Conservation (phyloP, 1,140 invertebrate genomes). For the Magallana ariakensis region DNA sequence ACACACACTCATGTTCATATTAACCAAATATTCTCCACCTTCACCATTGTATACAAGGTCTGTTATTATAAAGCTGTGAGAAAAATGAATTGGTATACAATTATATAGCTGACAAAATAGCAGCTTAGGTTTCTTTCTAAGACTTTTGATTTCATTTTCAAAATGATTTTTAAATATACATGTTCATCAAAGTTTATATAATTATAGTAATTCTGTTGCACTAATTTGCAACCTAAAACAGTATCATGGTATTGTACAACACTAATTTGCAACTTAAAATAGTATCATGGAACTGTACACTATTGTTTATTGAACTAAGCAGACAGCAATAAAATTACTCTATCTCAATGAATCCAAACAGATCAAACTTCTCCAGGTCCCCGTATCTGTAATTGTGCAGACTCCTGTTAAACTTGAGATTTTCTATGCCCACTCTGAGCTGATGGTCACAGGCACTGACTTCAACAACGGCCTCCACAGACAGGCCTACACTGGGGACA, state of each 20-base stretch:
- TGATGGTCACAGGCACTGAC: conserved; percentile 57
- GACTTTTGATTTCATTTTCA: not conserved
- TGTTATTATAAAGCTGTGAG: conserved; percentile 22
- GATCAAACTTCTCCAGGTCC: conserved; percentile 44
- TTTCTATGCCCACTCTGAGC: conserved; percentile 53
- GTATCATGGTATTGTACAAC: too few species aligned
- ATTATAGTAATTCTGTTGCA: not conserved
- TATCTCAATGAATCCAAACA: conserved; percentile 51
- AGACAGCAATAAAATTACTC: conserved; percentile 25
- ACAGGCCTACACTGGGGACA: conserved; percentile 48
- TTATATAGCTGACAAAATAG: too few species aligned
- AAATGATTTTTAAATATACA: not conserved
- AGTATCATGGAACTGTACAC: too few species aligned
- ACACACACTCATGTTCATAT: conserved; percentile 55
- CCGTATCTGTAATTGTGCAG: conserved; percentile 56
- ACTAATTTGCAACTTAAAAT: too few species aligned
- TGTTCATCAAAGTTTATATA: not conserved
- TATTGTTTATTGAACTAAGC: not conserved
- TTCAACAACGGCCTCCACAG: conserved; percentile 56
- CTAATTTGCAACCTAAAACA: not conserved
- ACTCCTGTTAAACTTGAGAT: conserved; percentile 47
- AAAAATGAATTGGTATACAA: not conserved
- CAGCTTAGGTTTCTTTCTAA: too few species aligned
- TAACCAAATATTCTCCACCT: conserved; percentile 51
- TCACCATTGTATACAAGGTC: conserved; percentile 16